Conservation (phyloP, 2,888 invertebrate species). For the Nemapogon koenigi region DNA sequence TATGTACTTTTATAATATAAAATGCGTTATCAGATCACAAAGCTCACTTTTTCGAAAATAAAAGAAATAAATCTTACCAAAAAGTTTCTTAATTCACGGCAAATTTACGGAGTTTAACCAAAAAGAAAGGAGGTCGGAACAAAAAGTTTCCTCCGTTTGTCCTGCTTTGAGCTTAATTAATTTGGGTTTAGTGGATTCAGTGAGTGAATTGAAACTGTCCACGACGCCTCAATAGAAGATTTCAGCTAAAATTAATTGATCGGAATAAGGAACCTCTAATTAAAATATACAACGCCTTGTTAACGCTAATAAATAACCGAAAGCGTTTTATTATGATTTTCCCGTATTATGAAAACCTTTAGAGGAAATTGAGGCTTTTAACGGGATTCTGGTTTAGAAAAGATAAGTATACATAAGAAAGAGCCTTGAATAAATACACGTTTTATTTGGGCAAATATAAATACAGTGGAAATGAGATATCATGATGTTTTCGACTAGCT, state of each 20-base stretch:
- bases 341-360: neutral
- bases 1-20: too few relatives aligned
- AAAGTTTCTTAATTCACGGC: too few relatives aligned
- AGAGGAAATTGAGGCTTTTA: neutral
- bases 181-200: constrained; percentile 7
- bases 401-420: too few relatives aligned
- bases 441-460: too few relatives aligned
- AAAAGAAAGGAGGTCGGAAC: neutral
- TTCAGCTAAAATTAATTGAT: constrained; percentile 7
- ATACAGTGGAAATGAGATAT: too few relatives aligned
- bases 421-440: too few relatives aligned
- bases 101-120: too few relatives aligned
- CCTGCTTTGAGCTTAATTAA: constrained; percentile 8
- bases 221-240: constrained; percentile 2
- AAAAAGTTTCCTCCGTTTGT: constrained; percentile 1
- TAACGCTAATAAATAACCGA: neutral
- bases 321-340: neutral
- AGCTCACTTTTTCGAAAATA: too few relatives aligned
- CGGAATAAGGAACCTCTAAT: neutral
- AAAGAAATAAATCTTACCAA: too few relatives aligned
- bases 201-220: constrained; percentile 6
- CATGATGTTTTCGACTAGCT: too few relatives aligned
- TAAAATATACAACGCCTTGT: constrained; percentile 5
- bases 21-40: too few relatives aligned
- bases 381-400: too few relatives aligned